phyloP scores from a whole-genome alignment of 2,113 vertebrate species.

The Colossoma macropomum region DNA sequence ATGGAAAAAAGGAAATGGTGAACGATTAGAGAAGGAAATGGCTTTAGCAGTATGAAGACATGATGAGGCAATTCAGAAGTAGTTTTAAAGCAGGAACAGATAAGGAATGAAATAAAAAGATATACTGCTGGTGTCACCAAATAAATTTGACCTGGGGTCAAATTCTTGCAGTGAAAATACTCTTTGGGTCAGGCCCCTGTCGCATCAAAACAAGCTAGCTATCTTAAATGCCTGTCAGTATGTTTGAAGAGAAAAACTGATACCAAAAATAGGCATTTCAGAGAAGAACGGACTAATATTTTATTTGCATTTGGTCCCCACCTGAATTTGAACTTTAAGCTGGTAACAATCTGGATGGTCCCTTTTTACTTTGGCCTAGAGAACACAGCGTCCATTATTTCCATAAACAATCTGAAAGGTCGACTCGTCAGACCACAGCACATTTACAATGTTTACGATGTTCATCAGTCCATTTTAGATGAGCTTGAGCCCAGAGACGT shows the following conservation, averaged over 20 bases:
- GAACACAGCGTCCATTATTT: too few relatives aligned
- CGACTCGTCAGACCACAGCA: too few relatives aligned
- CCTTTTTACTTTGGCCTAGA: too few relatives aligned
- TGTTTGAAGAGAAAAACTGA: not conserved
- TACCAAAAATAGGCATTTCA: not conserved
- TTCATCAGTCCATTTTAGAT: too few relatives aligned
- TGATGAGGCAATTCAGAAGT: not conserved
- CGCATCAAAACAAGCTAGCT: not conserved
- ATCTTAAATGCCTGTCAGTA: not conserved
- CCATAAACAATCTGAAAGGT: too few relatives aligned
- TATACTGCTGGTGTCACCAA: too few relatives aligned
- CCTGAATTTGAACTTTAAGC: too few relatives aligned
- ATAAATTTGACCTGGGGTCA: not conserved
- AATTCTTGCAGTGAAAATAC: not conserved
- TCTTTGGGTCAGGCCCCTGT: not conserved
- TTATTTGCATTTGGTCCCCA: too few relatives aligned
- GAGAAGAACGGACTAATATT: not conserved
- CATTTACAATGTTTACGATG: too few relatives aligned
- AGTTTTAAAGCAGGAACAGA: not conserved
- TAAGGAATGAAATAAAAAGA: not conserved
- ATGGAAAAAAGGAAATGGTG: not conserved
- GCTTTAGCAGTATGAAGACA: not conserved
- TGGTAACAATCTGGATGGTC: too few relatives aligned
- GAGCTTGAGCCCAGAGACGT: too few relatives aligned
- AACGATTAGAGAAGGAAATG: not conserved